A percentile compares a stretch with the other conserved stretches of the same genome.
These are phyloP conservation scores for Theretra japonica DNA, from an alignment of 2,888 invertebrate species.

Conservation along the genomic window DNA sequence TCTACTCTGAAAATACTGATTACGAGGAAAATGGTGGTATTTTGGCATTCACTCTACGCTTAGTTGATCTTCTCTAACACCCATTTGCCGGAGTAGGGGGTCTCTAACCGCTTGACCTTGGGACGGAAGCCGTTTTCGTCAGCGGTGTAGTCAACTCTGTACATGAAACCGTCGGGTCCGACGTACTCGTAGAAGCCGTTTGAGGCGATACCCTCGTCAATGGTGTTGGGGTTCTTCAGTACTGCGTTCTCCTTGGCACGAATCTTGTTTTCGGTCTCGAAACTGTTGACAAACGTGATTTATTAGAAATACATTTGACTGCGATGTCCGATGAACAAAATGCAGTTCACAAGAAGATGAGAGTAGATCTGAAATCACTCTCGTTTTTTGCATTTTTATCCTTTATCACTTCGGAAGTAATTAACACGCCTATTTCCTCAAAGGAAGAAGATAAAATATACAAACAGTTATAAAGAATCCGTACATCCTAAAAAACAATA, in stretches of 20 bases:
- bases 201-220: slow-evolving; percentile 80
- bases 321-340: neutral
- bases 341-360: too few relatives aligned
- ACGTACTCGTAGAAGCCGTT: slow-evolving; percentile 83
- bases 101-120: slow-evolving; percentile 74
- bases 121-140: slow-evolving; percentile 83
- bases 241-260: slow-evolving; percentile 82
- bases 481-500: neutral
- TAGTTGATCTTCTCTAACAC: slow-evolving; percentile 76
- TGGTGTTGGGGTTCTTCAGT: slow-evolving; percentile 77
- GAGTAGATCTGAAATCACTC: too few relatives aligned
- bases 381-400: neutral
- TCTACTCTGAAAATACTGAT: slow-evolving; percentile 72
- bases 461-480: neutral
- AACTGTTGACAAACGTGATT: slow-evolving; percentile 55
- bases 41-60: slow-evolving; percentile 33
- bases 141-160: slow-evolving; percentile 81
- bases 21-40: slow-evolving; percentile 53
- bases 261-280: slow-evolving; percentile 83
- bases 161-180: slow-evolving; percentile 81
- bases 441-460: neutral
- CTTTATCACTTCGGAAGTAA: neutral
- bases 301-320: neutral
- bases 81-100: slow-evolving; percentile 81
- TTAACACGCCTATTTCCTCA: neutral